phyloP scores from a whole-genome alignment of 2,888 invertebrate genomes.

The Agonum fuliginosum region DNA sequence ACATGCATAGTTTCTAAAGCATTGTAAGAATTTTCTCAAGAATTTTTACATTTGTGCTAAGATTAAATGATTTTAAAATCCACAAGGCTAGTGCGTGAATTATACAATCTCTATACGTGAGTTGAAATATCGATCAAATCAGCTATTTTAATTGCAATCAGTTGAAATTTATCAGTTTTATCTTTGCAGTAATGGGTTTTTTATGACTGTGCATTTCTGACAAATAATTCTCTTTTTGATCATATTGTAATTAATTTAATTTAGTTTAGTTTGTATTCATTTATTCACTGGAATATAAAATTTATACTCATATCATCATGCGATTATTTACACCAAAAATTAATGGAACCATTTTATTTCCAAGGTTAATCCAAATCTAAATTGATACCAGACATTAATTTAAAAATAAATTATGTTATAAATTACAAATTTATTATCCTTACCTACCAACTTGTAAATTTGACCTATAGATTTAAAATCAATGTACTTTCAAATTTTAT shows the following conservation, averaged over 20 bases:
- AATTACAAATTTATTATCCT: background rate
- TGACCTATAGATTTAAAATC: background rate
- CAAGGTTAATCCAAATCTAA: background rate
- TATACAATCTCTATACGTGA: constrained; percentile 12
- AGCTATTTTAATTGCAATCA: constrained; percentile 17
- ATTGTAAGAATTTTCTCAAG: constrained; percentile 50
- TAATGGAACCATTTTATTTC: background rate
- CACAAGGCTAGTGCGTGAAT: constrained; percentile 21
- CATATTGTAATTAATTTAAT: constrained; percentile 7
- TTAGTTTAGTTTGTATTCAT: background rate
- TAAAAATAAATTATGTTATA: too few relatives aligned
- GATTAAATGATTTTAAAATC: constrained; percentile 30
- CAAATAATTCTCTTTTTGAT: background rate
- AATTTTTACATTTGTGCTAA: constrained; percentile 36
- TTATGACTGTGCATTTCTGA: constrained; percentile 27
- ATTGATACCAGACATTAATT: background rate
- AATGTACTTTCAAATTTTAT: background rate
- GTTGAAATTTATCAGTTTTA: constrained; percentile 9
- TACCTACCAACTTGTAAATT: too few relatives aligned
- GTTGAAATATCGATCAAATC: constrained; percentile 17
- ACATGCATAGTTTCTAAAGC: constrained; percentile 48
- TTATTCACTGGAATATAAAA: constrained; percentile 9
- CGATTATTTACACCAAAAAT: too few relatives aligned
- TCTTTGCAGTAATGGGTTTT: constrained; percentile 19
- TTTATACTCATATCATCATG: too few relatives aligned